Percentiles rank a stretch among this genome's conserved stretches.
phyloP scores from a whole-genome alignment of 2,888 invertebrate genomes.

The Leptura quadrifasciata region DNA sequence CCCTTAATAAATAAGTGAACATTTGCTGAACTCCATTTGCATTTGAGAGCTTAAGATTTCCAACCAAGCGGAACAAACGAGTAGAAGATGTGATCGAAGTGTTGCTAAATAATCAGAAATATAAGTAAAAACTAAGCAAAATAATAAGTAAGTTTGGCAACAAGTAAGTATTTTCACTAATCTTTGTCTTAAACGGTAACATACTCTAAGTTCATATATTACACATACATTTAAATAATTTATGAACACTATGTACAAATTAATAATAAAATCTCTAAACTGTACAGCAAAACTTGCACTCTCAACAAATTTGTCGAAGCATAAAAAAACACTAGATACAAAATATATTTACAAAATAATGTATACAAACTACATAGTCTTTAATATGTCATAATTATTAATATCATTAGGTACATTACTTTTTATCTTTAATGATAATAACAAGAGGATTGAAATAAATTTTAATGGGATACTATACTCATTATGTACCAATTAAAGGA shows the following conservation, averaged over 20 bases:
- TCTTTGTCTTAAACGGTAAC: slow-evolving; percentile 38
- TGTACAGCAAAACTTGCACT: slow-evolving; percentile 41
- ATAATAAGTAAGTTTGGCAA: slow-evolving; percentile 42
- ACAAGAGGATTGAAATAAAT: background rate
- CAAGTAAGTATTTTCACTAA: slow-evolving; percentile 39
- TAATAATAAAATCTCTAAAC: slow-evolving; percentile 43
- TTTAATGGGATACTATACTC: background rate
- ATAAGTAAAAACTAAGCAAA: slow-evolving; percentile 23
- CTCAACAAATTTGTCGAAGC: slow-evolving; percentile 37
- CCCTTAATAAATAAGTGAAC: too few relatives aligned
- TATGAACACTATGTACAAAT: slow-evolving; percentile 49
- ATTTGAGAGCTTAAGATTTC: background rate
- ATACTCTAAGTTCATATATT: slow-evolving; percentile 43
- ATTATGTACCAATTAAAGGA: background rate
- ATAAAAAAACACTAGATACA: slow-evolving; percentile 41
- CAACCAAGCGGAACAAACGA: background rate
- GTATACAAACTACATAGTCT: slow-evolving; percentile 38
- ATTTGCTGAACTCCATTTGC: background rate
- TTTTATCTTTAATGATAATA: slow-evolving; percentile 8
- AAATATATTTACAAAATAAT: slow-evolving; percentile 42
- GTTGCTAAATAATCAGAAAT: slow-evolving; percentile 34
- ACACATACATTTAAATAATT: slow-evolving; percentile 47
- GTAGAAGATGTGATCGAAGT: slow-evolving; percentile 1
- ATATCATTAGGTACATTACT: slow-evolving; percentile 38
- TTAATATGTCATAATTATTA: slow-evolving; percentile 38